Evolutionary conservation across 2,113 vertebrate species (phyloP), one percentile per base, ranked within the genome.

Genomic region (Erpornis zantholeuca): DNA sequence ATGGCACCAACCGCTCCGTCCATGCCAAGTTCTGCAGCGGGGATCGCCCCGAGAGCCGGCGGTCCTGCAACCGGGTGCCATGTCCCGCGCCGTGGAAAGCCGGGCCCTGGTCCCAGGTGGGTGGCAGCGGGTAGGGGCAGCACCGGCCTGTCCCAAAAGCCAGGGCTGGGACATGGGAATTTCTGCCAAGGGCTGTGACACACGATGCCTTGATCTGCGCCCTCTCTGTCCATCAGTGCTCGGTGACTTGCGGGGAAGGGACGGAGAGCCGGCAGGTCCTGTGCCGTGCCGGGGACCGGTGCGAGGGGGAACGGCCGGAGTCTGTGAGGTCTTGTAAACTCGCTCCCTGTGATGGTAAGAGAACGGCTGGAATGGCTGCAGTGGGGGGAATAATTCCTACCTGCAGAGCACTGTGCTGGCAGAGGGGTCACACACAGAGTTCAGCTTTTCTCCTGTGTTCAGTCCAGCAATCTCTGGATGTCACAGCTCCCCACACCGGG

Each of bases 191-290:
- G 5, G 60, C 52, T 5, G 3, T 17, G 69, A 8, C 45, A 3
- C 7, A 1, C 53, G 4, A 6, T 31, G 54, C 14, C 54, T 54
- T 82, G 47, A 63, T 2, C 8, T 4, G 44, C 49, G 25, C 72
- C 72, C 45, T 92, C 10, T 22, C 61, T n/a, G 40, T 20, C 35
- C 18, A 6, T 12, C 79, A 99, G 99, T 99, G 99, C 72, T 99
- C 99, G 0, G 99, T 99, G 84, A 99, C 98, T 35, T 99, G 99
- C 3, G 99, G 99, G 3, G 99, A 99, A 88, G 99, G 99, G 24
- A 98, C 98, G 0, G 98, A 99, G 88, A 97, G 96, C 65, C 98
- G 99, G 44, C 96, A 98, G 94, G 98, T 99, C 42, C 98, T 98
- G 5, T 99, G 99, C 88, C 98, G 98, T 3, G 97, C 98, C 0